A percentile compares a stretch with the other conserved stretches of the same genome.
Evolutionary conservation across 2,797 vertebrate genomes (phyloP).

Genomic region (Trichosurus vulpecula): DNA sequence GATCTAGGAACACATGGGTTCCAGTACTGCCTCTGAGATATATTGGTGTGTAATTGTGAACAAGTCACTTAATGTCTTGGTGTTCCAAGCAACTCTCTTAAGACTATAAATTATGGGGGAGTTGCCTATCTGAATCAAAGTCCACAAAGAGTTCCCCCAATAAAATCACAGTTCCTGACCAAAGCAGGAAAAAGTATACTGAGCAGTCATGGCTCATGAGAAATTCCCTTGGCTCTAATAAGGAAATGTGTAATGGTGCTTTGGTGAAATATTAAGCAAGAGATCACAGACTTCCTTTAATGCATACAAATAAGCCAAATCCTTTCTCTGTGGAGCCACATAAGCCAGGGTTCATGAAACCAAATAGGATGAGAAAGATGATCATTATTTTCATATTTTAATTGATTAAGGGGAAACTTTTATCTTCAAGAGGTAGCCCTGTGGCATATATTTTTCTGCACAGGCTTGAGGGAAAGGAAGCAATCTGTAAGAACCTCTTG

Average conservation of each 20-base stretch:
- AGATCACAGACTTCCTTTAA: background rate
- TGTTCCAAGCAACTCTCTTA: background rate
- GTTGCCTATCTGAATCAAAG: background rate
- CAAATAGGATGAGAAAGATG: background rate
- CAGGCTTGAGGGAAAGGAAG: background rate
- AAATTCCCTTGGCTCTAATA: background rate
- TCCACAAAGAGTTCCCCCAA: background rate
- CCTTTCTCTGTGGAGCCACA: background rate
- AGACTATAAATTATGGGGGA: background rate
- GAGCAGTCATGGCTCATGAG: conserved; percentile 50
- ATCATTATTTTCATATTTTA: background rate
- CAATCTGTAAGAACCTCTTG: background rate
- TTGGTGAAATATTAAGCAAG: background rate
- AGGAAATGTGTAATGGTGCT: conserved; percentile 45
- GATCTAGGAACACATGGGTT: background rate
- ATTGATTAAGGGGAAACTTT: background rate
- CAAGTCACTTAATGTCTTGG: background rate
- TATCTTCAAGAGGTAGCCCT: background rate
- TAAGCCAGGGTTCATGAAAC: background rate
- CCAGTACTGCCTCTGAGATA: background rate
- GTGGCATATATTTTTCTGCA: background rate
- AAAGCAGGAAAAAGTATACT: background rate
- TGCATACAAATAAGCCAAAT: background rate
- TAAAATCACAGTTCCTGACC: background rate
- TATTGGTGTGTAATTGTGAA: background rate